Evolutionary conservation across 92 coral and sea anemone genomes (phyloP), one percentile per base, ranked within the genome.

Genomic region (Chrysogorgia sp.): DNA sequence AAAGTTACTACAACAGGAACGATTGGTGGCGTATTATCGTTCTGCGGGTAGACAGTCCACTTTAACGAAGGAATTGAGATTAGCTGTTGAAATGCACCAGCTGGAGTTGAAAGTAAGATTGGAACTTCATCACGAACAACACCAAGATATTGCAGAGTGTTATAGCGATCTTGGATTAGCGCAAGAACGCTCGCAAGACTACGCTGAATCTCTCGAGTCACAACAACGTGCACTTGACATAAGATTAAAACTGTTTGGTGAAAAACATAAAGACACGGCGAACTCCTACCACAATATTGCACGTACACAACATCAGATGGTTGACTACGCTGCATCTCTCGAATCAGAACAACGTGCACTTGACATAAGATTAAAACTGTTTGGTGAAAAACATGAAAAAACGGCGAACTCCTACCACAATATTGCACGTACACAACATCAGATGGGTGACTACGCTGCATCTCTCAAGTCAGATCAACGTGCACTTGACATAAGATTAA

Each of bases 211-310:
- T 19, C 31, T 57, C 9, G 21, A 19, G 17, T 68, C 68, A 20
- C 59, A 80, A 41, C 33, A 21, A 2, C 6, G 67, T 25, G 58
- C 79, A 52, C 43, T 57, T 24, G 3, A 71, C 29, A 24, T 34
- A 32, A 49, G 62, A 28, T 12, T 40, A 45, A 23, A 50, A 25
- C 40, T 45, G 34, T 34, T 15, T 12, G 40, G 20, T 22, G 32
- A 34, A 30, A 25, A 74, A 74, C 77, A 66, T 49, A 19, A 26
- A 66, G 13, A 8, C 6, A 79, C 66, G 25, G 76, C 67, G 1
- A 33, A 67, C 21, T 29, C 40, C 30, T 65, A 79, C 34, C 0
- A 0, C 28, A 1, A 4, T 24, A 15, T 65, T 2, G 76, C 49
- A 0, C 9, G 0, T 10, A 50, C 52, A 20, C 83, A 79, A 23